Conservation (phyloP, 2,888 invertebrate species). For the Calameuta filiformis region DNA sequence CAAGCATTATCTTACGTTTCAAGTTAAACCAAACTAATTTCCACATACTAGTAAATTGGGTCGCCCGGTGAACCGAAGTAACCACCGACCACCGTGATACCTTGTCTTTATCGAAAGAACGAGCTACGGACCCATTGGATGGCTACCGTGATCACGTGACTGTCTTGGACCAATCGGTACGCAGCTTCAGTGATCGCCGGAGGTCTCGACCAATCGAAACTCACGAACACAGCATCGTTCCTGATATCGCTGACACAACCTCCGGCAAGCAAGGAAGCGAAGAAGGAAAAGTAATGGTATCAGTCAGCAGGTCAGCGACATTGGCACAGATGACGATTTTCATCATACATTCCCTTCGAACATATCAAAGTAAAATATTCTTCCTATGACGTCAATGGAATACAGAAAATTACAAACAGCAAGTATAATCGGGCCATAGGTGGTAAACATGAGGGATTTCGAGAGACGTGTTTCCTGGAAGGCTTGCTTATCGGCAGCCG, state of each 20-base stretch:
- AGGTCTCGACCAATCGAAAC: not conserved
- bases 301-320: not conserved
- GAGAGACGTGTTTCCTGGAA: constrained; percentile 4
- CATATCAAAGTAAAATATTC: constrained; percentile 14
- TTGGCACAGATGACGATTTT: constrained; percentile 27
- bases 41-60: not conserved
- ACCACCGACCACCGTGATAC: not conserved
- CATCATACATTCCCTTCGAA: not conserved
- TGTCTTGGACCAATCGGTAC: not conserved
- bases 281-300: not conserved
- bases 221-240: not conserved
- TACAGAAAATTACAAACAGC: constrained; percentile 41
- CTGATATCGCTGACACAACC: not conserved
- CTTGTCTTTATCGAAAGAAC: not conserved
- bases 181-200: not conserved
- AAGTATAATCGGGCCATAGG: not conserved
- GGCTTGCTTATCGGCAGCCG: not conserved
- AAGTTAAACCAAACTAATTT: not conserved
- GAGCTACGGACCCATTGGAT: not conserved
- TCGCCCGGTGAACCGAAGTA: not conserved
- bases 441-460: not conserved
- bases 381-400: constrained; percentile 39
- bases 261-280: not conserved
- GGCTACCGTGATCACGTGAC: not conserved
- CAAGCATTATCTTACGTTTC: not conserved